Conservation (phyloP, 2,113 vertebrate species). For the Sinocyclocheilus maitianheensis region DNA sequence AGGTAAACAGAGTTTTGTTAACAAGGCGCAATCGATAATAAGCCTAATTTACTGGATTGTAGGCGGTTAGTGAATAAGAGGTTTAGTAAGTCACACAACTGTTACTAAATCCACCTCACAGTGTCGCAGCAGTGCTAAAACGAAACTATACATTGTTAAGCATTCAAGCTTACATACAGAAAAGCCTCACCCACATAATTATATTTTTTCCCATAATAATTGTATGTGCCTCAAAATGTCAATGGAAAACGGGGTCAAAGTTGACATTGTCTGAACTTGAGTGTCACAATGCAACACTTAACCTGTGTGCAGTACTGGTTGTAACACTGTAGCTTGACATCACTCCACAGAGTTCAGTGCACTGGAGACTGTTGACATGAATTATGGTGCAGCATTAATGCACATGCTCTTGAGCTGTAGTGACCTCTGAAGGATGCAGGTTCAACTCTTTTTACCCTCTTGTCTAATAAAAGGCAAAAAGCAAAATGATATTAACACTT, state of each 20-base stretch:
- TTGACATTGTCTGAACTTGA: not conserved
- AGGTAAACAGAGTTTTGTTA: not conserved
- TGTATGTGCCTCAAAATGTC: not conserved
- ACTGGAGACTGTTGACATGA: not conserved
- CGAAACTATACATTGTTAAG: slow-evolving; percentile 21
- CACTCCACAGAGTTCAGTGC: not conserved
- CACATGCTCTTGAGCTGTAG: slow-evolving; percentile 2
- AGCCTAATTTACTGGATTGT: not conserved
- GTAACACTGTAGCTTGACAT: not conserved
- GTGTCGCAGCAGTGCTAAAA: not conserved
- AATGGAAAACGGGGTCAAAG: slow-evolving; percentile 1
- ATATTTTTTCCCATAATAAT: not conserved
- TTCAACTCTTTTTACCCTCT: not conserved
- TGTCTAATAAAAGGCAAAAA: not conserved
- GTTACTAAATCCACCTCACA: not conserved
- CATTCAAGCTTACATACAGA: slow-evolving; percentile 33
- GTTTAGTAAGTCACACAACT: slow-evolving; percentile 3
- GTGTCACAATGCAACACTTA: not conserved
- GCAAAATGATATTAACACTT: not conserved
- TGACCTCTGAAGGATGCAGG: not conserved
- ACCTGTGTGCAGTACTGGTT: not conserved
- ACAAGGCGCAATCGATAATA: not conserved
- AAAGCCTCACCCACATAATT: slow-evolving; percentile 19
- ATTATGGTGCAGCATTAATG: not conserved
- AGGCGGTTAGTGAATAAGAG: not conserved